Evolutionary conservation across 2,113 vertebrate genomes (phyloP), one percentile per base, ranked within the genome.

Genomic region (Spermophilus dauricus): DNA sequence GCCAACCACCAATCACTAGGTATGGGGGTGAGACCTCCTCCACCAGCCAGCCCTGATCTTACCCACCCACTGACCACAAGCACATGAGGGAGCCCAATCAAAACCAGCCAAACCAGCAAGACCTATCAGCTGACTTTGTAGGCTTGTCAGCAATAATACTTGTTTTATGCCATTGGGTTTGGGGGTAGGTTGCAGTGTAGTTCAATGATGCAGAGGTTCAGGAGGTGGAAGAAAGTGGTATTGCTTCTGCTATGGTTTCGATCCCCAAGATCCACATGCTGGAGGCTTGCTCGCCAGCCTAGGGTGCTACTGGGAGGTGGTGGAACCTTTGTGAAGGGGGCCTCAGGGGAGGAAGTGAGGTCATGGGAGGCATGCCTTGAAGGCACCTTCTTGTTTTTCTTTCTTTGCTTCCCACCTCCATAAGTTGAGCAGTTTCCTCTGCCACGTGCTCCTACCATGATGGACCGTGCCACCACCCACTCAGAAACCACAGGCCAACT

Each of bases 71-170:
- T 42, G 83, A 56, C 48, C 42, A 26, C 0, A 6, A 0, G 75
- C 39, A 24, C 22, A 2, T 0, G 9, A 67, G 10, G 12, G 67
- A 91, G 14, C 9, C 51, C 86, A 45, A 42, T 4, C 39, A 39
- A 81, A 77, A 48, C 34, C 48, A 56, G 53, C 42, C 30, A 63
- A 18, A 51, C 48, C 58, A 75, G 22, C 28, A 28, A 73, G 82
- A 56, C 45, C 34, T 80, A 34, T 32, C 28, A 32, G 16, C 2
- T 61, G n/a, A 53, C 1, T 11, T 65, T 16, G 0, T 63, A 22
- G 2, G 3, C 34, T 72, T 85, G 51, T 42, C 32, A 94, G 65
- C 11, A 53, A 14, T 63, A 5, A 72, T 39, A 77, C 20, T 10
- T 67, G 20, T 48, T 91, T 72, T 56, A 77, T 78, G n/a, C 37